Percentiles rank a stretch among this genome's conserved stretches.
Evolutionary conservation across 2,888 invertebrate species (phyloP).

Genomic region (Patella pellucida): DNA sequence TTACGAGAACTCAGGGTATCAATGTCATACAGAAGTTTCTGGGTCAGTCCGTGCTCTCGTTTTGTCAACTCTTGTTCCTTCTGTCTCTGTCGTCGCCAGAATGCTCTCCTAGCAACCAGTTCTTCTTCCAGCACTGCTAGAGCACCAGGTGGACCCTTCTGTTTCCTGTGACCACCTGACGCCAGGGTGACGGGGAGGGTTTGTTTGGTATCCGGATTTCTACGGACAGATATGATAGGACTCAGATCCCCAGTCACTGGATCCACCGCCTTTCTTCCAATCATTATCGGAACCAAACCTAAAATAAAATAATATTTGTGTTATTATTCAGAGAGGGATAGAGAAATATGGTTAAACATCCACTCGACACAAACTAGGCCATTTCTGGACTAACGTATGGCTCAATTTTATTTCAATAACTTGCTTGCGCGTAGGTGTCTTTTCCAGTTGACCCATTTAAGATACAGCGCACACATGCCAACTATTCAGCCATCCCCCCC

Average conservation of each 20-base stretch:
- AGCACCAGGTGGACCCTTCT: slow-evolving; percentile 64
- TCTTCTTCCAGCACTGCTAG: slow-evolving; percentile 65
- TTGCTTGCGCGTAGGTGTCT: neutral
- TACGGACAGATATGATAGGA: slow-evolving; percentile 61
- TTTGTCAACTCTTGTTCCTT: slow-evolving; percentile 58
- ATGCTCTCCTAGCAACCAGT: slow-evolving; percentile 57
- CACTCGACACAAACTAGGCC: no score
- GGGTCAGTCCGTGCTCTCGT: slow-evolving; percentile 54
- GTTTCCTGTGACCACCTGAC: slow-evolving; percentile 59
- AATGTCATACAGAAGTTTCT: slow-evolving; percentile 52
- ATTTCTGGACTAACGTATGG: no score
- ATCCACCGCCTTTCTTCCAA: slow-evolving; percentile 64
- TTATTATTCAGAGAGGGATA: neutral
- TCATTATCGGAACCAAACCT: slow-evolving; percentile 66
- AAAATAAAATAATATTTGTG: slow-evolving; percentile 20
- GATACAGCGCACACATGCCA: no score
- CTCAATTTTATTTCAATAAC: no score
- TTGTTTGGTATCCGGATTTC: slow-evolving; percentile 58
- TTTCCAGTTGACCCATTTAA: no score
- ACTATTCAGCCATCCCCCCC: neutral
- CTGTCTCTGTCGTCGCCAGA: slow-evolving; percentile 65
- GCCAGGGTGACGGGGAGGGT: slow-evolving; percentile 64
- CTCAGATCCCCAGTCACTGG: slow-evolving; percentile 65
- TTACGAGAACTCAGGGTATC: slow-evolving; percentile 47
- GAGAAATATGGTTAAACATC: no score